phyloP scores from a whole-genome alignment of 2,113 vertebrate genomes.

The Myodes glareolus region DNA sequence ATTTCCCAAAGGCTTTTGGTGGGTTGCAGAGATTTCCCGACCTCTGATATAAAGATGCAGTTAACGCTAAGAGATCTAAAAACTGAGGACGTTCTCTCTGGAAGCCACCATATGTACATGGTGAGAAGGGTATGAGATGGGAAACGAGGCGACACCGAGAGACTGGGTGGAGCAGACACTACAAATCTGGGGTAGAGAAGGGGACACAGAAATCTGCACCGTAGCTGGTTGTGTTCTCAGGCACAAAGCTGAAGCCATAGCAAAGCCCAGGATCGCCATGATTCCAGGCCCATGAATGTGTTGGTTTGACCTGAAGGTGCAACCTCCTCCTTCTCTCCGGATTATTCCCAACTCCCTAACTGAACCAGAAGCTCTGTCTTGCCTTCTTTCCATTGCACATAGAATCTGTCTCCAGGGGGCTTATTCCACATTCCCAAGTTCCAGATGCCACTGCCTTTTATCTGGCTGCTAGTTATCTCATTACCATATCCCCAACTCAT shows the following conservation, averaged over 20 bases:
- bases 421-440: background rate
- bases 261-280: background rate
- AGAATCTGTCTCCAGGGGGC: background rate
- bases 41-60: too few species aligned
- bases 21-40: background rate
- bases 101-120: background rate
- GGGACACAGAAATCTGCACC: background rate
- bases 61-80: background rate
- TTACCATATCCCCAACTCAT: background rate
- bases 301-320: too few species aligned
- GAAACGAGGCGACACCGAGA: background rate
- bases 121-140: background rate
- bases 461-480: background rate
- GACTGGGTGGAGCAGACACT: background rate
- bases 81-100: background rate
- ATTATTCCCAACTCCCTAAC: background rate
- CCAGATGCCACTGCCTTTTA: background rate
- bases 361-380: background rate
- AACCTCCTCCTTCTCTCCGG: rapidly evolving
- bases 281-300: rapidly evolving
- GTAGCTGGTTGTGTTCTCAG: too few species aligned
- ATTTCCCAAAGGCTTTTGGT: background rate
- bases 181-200: background rate
- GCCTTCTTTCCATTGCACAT: rapidly evolving
- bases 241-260: too few species aligned